These are phyloP conservation scores for Mormyrus proboscirostris DNA, from an alignment of 2,797 vertebrate genomes.

Conservation along the genomic window DNA sequence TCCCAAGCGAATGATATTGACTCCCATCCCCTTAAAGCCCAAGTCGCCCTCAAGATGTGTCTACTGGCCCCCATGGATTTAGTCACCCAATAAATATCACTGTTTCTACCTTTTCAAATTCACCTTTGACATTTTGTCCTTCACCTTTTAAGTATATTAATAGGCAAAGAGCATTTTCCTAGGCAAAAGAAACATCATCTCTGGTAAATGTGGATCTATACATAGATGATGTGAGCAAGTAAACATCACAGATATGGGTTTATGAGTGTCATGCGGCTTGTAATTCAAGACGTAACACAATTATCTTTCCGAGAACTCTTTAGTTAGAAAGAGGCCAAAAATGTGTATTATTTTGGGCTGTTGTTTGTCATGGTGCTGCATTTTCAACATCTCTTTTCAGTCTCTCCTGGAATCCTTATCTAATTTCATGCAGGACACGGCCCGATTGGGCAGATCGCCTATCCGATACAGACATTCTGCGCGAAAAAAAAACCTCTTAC, in stretches of 20 bases:
- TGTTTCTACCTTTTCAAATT: neutral
- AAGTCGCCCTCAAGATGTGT: neutral
- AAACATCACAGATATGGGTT: neutral
- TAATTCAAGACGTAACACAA: neutral
- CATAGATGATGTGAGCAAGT: neutral
- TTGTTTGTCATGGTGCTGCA: neutral
- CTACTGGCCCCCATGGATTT: neutral
- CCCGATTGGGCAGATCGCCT: neutral
- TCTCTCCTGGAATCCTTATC: neutral
- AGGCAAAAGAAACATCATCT: neutral
- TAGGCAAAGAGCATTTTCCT: neutral
- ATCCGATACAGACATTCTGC: neutral
- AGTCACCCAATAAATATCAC: neutral
- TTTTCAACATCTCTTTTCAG: neutral
- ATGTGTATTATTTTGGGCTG: neutral
- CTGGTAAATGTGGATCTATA: neutral
- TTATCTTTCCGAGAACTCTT: neutral
- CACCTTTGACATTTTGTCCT: neutral
- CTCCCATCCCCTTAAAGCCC: neutral
- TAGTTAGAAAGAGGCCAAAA: neutral
- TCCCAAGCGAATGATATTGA: neutral
- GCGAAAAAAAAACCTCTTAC: neutral
- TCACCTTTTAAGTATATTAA: neutral
- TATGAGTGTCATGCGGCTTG: neutral
- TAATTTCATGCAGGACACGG: neutral